phyloP scores from a whole-genome alignment of 2,797 vertebrate genomes.

The Scyliorhinus canicula region DNA sequence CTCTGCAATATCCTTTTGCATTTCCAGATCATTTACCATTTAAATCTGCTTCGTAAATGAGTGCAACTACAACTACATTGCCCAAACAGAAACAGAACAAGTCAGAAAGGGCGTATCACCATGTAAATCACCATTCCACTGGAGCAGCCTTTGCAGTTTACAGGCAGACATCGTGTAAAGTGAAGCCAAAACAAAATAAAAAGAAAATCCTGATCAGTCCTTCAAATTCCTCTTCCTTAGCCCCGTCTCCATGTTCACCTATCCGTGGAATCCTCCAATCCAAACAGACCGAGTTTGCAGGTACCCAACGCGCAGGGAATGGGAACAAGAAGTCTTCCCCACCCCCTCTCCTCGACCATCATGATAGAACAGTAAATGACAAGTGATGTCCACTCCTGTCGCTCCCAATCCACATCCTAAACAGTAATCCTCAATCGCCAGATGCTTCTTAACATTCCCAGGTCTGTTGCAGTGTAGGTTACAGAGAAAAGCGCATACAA shows the following conservation, averaged over 20 bases:
- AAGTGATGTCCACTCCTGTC: constrained; percentile 69
- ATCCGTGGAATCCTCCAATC: constrained; percentile 43
- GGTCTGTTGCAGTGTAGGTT: constrained; percentile 52
- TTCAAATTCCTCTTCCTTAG: constrained; percentile 44
- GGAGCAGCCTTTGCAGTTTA: constrained; percentile 42
- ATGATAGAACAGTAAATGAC: constrained; percentile 65
- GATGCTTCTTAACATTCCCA: constrained; percentile 61
- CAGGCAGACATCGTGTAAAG: constrained; percentile 41
- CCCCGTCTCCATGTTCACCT: constrained; percentile 44
- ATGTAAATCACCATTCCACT: constrained; percentile 44
- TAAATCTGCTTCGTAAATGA: neutral
- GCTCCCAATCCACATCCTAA: constrained; percentile 67
- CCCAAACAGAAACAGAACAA: neutral
- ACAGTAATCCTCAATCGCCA: constrained; percentile 62
- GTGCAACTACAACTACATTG: constrained; percentile 37
- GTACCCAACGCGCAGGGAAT: neutral
- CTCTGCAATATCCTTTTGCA: neutral
- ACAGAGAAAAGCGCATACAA: constrained; percentile 46
- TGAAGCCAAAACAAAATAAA: constrained; percentile 40
- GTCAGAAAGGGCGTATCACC: constrained; percentile 23
- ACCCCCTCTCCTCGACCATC: constrained; percentile 55
- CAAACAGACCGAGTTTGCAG: neutral
- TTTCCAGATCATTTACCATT: neutral
- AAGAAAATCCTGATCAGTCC: constrained; percentile 42
- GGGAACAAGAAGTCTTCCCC: constrained; percentile 4